Base-by-base conservation (phyloP, 92 coral and sea anemone species). In the Hydrozoanthus gracilis region DNA sequence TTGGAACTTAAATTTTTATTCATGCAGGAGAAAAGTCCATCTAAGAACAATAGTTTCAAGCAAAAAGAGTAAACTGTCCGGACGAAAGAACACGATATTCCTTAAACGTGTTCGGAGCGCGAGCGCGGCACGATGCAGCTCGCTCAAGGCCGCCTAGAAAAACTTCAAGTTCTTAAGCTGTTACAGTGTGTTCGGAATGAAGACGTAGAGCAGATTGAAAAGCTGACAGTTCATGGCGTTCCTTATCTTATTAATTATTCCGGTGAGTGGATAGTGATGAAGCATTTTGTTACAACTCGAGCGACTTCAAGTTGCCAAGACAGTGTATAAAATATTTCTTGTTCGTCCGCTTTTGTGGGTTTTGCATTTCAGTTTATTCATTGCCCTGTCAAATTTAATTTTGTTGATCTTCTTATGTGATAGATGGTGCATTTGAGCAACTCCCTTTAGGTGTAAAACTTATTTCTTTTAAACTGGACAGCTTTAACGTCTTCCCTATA, bases 111-210 rank as follows among this genome's bases (percentile, higher is more conserved):
- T 65, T 80, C 18, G 78, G 55, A 71, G 71, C 51, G 11, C 68
- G 76, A 77, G 78, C 49, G 13, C 44, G 74, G 46, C 18, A 74
- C 55, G 61, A 97, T 97, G 99, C 98, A 97, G 76, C 86, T 97
- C 61, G 99, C 98, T 5, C 82, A 86, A 48, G 94, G 93, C 46
- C 97, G 99, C 17, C 89, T 97, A 12, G 99, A 97, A 85, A 94
- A 90, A 50, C 95, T 97, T 17, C 99, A 97, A 90, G 98, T 97
- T 83, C 90, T 97, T 46, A 97, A 97, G 93, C 88, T 97, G 17
- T 92, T 97, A 70, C 99, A 97, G 90, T 97, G 98, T 46, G 99
- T 97, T 51, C 98, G 98, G 16, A 90, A 92, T 82, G 99, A 97
- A 83, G 98, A 97, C 49, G 95, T 83, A 52, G 96, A 94, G 11